Conservation (phyloP, 2,888 invertebrate genomes). For the Caenorhabditis doughertyi region DNA sequence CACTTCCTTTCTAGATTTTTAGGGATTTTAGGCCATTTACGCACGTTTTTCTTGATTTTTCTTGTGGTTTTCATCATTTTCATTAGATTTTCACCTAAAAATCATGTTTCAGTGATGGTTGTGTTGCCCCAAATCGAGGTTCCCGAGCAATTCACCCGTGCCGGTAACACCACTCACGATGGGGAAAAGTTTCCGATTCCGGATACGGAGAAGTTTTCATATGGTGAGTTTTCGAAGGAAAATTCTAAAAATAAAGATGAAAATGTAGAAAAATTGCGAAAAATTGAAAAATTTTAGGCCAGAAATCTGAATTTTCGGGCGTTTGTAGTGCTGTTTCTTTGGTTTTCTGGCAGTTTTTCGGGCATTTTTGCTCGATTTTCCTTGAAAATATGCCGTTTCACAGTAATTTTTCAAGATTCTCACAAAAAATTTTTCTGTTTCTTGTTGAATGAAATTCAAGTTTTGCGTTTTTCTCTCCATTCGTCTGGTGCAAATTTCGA, state of each 20-base stretch:
- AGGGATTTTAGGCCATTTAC: neutral
- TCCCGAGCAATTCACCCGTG: slow-evolving; percentile 58
- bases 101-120: neutral
- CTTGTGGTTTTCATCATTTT: neutral
- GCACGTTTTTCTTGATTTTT: neutral
- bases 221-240: slow-evolving; percentile 45
- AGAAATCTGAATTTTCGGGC: too few relatives aligned
- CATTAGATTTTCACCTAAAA: neutral
- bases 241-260: too few relatives aligned
- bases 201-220: slow-evolving; percentile 37
- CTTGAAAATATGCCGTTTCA: too few relatives aligned
- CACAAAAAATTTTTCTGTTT: too few relatives aligned
- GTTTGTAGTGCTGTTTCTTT: too few relatives aligned
- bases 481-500: too few relatives aligned
- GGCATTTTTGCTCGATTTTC: too few relatives aligned
- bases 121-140: slow-evolving; percentile 58
- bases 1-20: neutral
- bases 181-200: slow-evolving; percentile 9
- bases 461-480: too few relatives aligned
- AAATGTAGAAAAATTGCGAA: neutral
- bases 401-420: too few relatives aligned
- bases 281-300: neutral
- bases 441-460: too few relatives aligned
- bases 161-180: slow-evolving; percentile 52
- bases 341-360: too few relatives aligned